Conservation (phyloP, 1,140 invertebrate genomes). For the Mamestra configurata region DNA sequence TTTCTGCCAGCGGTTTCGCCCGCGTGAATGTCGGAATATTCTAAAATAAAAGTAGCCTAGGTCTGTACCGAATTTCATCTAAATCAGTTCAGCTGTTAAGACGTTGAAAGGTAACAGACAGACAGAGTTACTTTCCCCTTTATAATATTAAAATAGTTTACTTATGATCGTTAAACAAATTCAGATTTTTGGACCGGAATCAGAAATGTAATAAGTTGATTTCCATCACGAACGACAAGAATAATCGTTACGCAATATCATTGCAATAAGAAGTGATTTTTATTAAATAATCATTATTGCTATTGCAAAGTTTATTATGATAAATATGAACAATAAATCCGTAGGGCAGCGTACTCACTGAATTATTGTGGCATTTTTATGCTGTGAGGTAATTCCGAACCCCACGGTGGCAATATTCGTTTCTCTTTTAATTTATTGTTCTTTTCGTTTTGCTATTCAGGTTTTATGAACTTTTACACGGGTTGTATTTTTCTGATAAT, state of each 20-base stretch:
- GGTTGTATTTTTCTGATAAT: constrained; percentile 2
- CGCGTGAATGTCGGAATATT: no score
- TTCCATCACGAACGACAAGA: not conserved
- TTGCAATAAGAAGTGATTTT: not conserved
- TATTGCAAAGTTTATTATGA: constrained; percentile 46
- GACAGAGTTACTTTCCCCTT: no score
- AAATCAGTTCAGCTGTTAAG: no score
- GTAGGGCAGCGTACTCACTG: constrained; percentile 4
- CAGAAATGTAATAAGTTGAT: no score
- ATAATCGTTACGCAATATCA: constrained; percentile 3
- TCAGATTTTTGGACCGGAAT: no score
- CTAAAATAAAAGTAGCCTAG: no score
- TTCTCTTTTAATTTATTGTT: constrained; percentile 47
- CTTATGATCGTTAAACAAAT: no score
- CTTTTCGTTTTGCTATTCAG: constrained; percentile 8
- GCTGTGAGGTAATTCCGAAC: not conserved
- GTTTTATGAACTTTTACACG: constrained; percentile 1
- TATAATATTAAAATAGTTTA: no score
- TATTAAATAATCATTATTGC: constrained; percentile 39
- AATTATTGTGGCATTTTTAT: constrained; percentile 41
- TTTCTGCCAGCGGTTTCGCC: no score
- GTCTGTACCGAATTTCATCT: no score
- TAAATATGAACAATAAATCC: constrained; percentile 39
- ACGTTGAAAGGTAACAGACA: no score
- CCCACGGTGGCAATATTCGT: constrained; percentile 29